phyloP scores from a whole-genome alignment of 2,888 invertebrate species.

The Lepetodrilus schrolli region DNA sequence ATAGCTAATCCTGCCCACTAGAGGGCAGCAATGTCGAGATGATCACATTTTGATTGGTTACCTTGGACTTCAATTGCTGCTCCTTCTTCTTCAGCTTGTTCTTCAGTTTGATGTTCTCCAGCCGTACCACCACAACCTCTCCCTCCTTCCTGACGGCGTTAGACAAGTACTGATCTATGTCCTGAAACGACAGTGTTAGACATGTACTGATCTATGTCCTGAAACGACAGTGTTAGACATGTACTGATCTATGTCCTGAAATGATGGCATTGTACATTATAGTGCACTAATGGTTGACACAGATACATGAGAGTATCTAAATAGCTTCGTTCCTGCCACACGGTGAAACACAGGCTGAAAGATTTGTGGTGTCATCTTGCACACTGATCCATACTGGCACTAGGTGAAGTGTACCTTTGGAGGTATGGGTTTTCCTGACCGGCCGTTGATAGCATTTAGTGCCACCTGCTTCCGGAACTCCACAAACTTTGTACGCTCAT shows the following conservation, averaged over 20 bases:
- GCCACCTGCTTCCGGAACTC: slow-evolving; percentile 73
- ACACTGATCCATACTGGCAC: too few relatives aligned
- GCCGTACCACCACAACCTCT: slow-evolving; percentile 71
- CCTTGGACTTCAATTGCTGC: slow-evolving; percentile 74
- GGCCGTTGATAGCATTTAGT: slow-evolving; percentile 69
- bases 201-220: slow-evolving; percentile 73
- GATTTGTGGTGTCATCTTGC: too few relatives aligned
- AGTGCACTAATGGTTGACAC: too few relatives aligned
- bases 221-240: slow-evolving; percentile 55
- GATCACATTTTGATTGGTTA: slow-evolving; percentile 37
- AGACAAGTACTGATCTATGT: slow-evolving; percentile 69
- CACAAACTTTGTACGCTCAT: slow-evolving; percentile 69
- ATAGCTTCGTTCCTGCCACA: too few relatives aligned
- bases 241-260: slow-evolving; percentile 72
- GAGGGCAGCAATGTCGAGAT: too few relatives aligned
- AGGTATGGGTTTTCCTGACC: slow-evolving; percentile 72
- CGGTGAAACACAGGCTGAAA: too few relatives aligned
- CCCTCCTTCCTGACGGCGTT: slow-evolving; percentile 69
- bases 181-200: slow-evolving; percentile 64
- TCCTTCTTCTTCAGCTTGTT: slow-evolving; percentile 75
- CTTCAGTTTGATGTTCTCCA: slow-evolving; percentile 75
- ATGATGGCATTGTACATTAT: slow-evolving; percentile 55
- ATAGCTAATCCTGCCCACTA: too few relatives aligned
- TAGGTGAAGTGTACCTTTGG: slow-evolving; percentile 59
- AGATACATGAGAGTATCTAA: too few relatives aligned